Evolutionary conservation across 2,113 vertebrate species (phyloP), one percentile per base, ranked within the genome.

Genomic region (Caracal caracal): DNA sequence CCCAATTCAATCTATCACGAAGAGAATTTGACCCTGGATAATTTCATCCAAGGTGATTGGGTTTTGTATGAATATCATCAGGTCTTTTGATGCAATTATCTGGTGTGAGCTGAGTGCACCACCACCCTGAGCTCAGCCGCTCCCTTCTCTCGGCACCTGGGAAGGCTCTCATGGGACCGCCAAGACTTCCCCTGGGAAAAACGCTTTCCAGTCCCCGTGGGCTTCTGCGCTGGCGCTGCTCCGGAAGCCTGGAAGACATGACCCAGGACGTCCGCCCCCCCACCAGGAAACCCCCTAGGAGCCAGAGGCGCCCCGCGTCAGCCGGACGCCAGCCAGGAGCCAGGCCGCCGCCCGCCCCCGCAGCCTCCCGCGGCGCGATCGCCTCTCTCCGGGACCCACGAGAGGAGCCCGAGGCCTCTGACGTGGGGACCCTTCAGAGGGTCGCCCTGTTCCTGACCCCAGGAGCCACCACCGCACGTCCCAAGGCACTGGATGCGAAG

Each of bases 281-380:
- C 1, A 40, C 11, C 22, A 26, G 71, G 37, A 22, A 47, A 40
- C 47, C 33, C 76, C 30, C 47, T 2, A 30, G 16, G 43, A 51
- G 33, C 7, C 61, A 37, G 35, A 37, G 20, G 35, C 35, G 22
- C 17, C 71, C 70, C 71, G 43, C 11, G 71, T 12, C 37, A 43
- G 71, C 37, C 2, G 12, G 71, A 28, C 37, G 22, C 71, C 71
- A 26, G 11, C 40, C 22, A 6, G 37, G 22, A 75, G 37, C 70
- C 70, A n/a, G 10, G 70, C 70, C 35, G 20, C 20, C 26, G 6
- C 10, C 4, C 8, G 4, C 3, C 61, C 11, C 43, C 4, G 1
- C 10, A 37, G 33, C 26, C 10, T 37, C 5, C 11, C 5, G 22
- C 1, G 15, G 49, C 16, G 5, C 0, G n/a, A 19, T 63, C 8